phyloP scores from a whole-genome alignment of 1,140 invertebrate species.

The Drosophila arizonae region DNA sequence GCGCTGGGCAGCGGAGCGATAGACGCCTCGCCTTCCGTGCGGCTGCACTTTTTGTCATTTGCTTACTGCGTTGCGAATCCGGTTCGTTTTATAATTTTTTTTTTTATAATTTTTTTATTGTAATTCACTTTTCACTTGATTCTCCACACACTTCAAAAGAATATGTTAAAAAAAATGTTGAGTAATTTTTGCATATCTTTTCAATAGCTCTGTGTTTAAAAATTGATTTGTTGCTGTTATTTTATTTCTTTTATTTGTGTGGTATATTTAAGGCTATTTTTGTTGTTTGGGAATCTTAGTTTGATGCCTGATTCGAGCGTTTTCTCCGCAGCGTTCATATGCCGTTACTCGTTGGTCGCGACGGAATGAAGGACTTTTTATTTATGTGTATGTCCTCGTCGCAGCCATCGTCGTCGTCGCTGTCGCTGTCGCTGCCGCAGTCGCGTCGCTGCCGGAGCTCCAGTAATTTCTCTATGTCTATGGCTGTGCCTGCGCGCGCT shows the following conservation, averaged over 20 bases:
- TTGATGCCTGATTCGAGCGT: conserved; percentile 50
- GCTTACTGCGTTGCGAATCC: conserved; percentile 46
- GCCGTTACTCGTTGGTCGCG: conserved; percentile 82
- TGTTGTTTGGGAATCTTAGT: conserved; percentile 57
- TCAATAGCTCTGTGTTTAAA: conserved; percentile 11
- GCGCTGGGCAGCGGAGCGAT: conserved; percentile 20
- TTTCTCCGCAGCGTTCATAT: conserved; percentile 75
- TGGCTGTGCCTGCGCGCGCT: conserved; percentile 38
- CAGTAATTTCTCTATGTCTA: conserved; percentile 25
- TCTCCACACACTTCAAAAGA: conserved; percentile 62
- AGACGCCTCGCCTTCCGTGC: conserved; percentile 69
- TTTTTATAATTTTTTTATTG: conserved; percentile 11
- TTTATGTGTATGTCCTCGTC: conserved; percentile 82
- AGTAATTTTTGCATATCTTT: background rate
- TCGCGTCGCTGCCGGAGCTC: conserved; percentile 33
- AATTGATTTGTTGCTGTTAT: conserved; percentile 18
- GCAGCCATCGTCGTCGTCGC: conserved; percentile 36
- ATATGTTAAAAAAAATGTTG: conserved; percentile 45
- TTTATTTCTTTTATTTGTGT: conserved; percentile 29
- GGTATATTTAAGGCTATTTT: conserved; percentile 18
- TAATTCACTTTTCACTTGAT: conserved; percentile 16
- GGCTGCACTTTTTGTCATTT: conserved; percentile 56
- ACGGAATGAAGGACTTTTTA: conserved; percentile 83
- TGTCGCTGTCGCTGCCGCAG: conserved; percentile 15
- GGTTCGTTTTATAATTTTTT: conserved; percentile 27